phyloP scores from a whole-genome alignment of 2,797 vertebrate species.

The Microchirus variegatus region DNA sequence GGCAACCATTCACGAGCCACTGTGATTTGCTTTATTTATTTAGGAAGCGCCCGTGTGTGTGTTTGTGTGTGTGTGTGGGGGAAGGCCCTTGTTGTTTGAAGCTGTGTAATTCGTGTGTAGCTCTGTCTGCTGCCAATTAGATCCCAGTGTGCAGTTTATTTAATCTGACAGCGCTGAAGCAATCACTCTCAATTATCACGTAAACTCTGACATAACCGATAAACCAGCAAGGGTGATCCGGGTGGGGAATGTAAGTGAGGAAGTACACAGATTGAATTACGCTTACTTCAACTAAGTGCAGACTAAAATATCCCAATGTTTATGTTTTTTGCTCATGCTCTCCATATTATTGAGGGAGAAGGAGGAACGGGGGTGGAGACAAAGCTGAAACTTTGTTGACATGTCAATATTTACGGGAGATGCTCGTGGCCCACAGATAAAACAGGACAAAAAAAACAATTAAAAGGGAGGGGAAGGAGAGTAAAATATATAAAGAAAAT shows the following conservation, averaged over 20 bases:
- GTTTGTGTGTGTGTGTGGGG: constrained; percentile 27
- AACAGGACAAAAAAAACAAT: constrained; percentile 40
- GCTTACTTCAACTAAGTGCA: constrained; percentile 35
- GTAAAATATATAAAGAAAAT: constrained; percentile 24
- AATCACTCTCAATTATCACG: constrained; percentile 80
- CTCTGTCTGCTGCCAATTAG: constrained; percentile 80
- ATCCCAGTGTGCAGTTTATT: constrained; percentile 76
- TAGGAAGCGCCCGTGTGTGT: constrained; percentile 50
- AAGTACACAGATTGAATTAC: constrained; percentile 63
- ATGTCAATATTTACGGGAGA: constrained; percentile 56
- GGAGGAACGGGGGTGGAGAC: not conserved
- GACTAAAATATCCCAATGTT: constrained; percentile 48
- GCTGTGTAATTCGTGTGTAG: constrained; percentile 66
- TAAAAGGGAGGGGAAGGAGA: constrained; percentile 21
- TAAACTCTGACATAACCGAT: constrained; percentile 75
- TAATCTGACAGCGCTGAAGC: constrained; percentile 76
- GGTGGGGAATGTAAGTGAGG: constrained; percentile 32
- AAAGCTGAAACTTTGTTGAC: constrained; percentile 39
- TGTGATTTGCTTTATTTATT: constrained; percentile 83
- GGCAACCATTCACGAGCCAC: constrained; percentile 72
- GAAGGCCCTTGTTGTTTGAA: constrained; percentile 60
- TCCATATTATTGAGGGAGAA: constrained; percentile 5
- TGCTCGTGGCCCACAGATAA: constrained; percentile 35
- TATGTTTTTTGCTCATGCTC: constrained; percentile 35
- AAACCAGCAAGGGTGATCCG: constrained; percentile 65